Evolutionary conservation across 2,797 vertebrate species (phyloP).

Genomic region (Sebastes iracundus): DNA sequence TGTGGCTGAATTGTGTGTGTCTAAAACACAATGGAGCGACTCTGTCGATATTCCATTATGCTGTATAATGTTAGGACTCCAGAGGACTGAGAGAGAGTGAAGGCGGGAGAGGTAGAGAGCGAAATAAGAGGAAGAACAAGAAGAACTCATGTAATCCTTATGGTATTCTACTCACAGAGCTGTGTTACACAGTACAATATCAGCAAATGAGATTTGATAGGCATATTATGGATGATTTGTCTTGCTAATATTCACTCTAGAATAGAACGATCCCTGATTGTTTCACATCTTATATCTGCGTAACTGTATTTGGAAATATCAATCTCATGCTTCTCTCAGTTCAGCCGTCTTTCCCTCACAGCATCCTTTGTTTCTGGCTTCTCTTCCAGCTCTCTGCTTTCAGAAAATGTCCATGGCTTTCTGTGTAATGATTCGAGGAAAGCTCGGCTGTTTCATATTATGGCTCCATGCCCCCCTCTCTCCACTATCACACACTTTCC

Average conservation of each 20-base stretch:
- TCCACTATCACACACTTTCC: background rate
- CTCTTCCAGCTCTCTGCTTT: slow-evolving; percentile 28
- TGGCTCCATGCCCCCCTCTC: background rate
- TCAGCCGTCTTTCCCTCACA: background rate
- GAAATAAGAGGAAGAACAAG: slow-evolving; percentile 51
- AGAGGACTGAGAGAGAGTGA: slow-evolving; percentile 47
- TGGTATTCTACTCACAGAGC: slow-evolving; percentile 45
- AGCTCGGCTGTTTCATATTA: slow-evolving; percentile 17
- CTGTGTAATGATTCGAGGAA: slow-evolving; percentile 37
- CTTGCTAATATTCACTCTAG: slow-evolving; percentile 52
- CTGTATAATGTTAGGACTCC: slow-evolving; percentile 64
- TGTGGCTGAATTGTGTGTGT: slow-evolving; percentile 49
- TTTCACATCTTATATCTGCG: slow-evolving; percentile 46
- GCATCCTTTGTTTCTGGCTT: slow-evolving; percentile 27
- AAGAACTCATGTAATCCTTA: slow-evolving; percentile 59
- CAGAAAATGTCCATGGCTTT: slow-evolving; percentile 8
- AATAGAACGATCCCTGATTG: slow-evolving; percentile 41
- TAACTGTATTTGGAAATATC: slow-evolving; percentile 50
- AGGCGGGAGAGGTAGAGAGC: slow-evolving; percentile 29
- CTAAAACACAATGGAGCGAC: slow-evolving; percentile 63
- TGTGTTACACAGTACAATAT: slow-evolving; percentile 46
- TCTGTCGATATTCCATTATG: slow-evolving; percentile 74
- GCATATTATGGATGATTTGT: slow-evolving; percentile 58
- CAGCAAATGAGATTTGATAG: slow-evolving; percentile 69
- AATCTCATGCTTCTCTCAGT: background rate